These are phyloP conservation scores for Drosophila longiperda DNA, from an alignment of 2,888 invertebrate species.

Conservation along the genomic window DNA sequence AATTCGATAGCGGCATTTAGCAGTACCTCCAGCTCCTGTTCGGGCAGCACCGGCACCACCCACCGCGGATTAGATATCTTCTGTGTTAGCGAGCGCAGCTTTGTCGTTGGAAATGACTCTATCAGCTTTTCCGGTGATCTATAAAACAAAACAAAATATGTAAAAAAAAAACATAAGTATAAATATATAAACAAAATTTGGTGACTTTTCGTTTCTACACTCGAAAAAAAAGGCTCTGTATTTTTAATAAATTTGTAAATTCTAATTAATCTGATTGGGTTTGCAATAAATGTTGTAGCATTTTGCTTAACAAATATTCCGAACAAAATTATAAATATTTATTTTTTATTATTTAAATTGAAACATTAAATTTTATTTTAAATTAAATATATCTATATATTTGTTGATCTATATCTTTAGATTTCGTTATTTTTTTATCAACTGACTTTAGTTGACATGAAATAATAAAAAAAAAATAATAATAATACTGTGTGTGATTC, in stretches of 20 bases:
- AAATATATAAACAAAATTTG: constrained; percentile 6
- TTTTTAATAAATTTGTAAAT: neutral
- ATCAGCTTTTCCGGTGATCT: constrained; percentile 84
- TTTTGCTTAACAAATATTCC: neutral
- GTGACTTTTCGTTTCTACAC: neutral
- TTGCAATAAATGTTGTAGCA: neutral
- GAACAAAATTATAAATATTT: neutral
- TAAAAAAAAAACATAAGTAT: neutral
- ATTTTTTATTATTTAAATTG: neutral
- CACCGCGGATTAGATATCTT: constrained; percentile 98
- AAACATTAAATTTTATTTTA: neutral
- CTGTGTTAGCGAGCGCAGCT: constrained; percentile 95
- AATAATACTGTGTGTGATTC: constrained; percentile 5
- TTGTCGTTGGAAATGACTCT: constrained; percentile 91
- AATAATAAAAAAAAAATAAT: no score
- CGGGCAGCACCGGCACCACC: constrained; percentile 98
- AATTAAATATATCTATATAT: neutral
- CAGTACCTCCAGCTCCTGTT: constrained; percentile 97
- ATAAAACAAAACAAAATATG: constrained; percentile 19
- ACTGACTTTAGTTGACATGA: neutral
- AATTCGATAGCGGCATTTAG: constrained; percentile 95
- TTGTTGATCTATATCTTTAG: neutral
- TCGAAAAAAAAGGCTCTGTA: neutral
- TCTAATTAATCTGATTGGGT: neutral
- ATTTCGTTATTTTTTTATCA: neutral